Evolutionary conservation across 2,888 invertebrate species (phyloP).

Genomic region (Hypomecis atomaria): DNA sequence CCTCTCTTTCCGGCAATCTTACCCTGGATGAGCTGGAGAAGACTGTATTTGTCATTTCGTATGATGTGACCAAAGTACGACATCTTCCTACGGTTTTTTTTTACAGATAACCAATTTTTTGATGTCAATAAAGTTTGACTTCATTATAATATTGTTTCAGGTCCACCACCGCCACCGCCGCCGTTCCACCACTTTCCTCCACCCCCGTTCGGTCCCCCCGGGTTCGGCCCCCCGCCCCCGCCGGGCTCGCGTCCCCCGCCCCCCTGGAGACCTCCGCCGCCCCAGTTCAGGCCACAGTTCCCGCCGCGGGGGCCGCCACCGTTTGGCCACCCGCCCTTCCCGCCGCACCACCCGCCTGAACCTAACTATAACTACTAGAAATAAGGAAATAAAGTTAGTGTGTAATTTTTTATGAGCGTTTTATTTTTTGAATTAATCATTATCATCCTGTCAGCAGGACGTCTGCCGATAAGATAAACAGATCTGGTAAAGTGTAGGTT

Average conservation of each 20-base stretch:
- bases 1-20: no score
- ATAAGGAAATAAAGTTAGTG: constrained; percentile 39
- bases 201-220: constrained; percentile 62
- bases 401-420: constrained; percentile 35
- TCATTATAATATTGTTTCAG: constrained; percentile 57
- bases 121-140: neutral
- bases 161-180: constrained; percentile 69
- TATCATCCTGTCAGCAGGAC: neutral
- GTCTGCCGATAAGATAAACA: no score
- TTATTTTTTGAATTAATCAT: constrained; percentile 22
- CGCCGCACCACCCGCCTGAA: constrained; percentile 82
- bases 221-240: constrained; percentile 81
- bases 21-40: no score
- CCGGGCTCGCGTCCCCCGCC: constrained; percentile 81
- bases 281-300: constrained; percentile 68
- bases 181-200: constrained; percentile 66
- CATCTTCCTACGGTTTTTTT: no score
- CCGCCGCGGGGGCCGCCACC: constrained; percentile 76
- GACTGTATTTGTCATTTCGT: no score
- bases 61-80: no score
- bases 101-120: no score
- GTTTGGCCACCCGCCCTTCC: constrained; percentile 89
- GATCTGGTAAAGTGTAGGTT: no score
- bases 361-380: constrained; percentile 78
- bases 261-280: constrained; percentile 78